These are phyloP conservation scores for Synanthedon andrenaeformis DNA, from an alignment of 2,888 invertebrate genomes.

Conservation along the genomic window DNA sequence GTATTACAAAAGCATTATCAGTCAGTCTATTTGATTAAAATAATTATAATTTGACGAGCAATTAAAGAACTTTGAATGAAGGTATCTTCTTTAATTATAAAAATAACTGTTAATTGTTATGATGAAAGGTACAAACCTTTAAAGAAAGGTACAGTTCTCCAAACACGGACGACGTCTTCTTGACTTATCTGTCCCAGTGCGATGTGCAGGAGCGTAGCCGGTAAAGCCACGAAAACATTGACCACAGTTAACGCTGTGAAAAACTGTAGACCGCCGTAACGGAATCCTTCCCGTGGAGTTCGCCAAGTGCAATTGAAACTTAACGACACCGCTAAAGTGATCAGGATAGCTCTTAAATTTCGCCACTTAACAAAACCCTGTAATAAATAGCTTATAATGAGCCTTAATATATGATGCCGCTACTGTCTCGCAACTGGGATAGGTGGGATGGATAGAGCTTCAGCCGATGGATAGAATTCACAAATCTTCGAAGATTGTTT, in stretches of 20 bases:
- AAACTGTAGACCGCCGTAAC: slow-evolving; percentile 63
- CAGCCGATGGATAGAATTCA: neutral
- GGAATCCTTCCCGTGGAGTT: slow-evolving; percentile 66
- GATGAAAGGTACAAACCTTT: slow-evolving; percentile 52
- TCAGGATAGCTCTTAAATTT: slow-evolving; percentile 37
- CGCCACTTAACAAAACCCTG: slow-evolving; percentile 38
- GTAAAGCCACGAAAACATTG: slow-evolving; percentile 62
- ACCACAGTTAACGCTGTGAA: slow-evolving; percentile 60
- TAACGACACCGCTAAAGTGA: slow-evolving; percentile 68
- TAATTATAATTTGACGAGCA: no score
- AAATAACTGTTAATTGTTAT: no score
- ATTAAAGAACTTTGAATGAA: no score
- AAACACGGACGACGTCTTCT: slow-evolving; percentile 74
- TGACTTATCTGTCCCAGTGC: slow-evolving; percentile 75
- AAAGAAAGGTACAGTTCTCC: slow-evolving; percentile 75
- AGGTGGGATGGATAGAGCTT: no score
- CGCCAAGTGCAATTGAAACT: slow-evolving; percentile 71
- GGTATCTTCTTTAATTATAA: no score
- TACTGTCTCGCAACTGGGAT: neutral
- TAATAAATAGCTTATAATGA: neutral
- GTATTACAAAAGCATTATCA: no score
- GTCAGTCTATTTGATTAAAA: no score
- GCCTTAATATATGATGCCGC: slow-evolving; percentile 14
- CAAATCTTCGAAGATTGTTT: neutral
- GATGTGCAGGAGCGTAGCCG: slow-evolving; percentile 72